These are phyloP conservation scores for Tuberolachnus salignus DNA, from an alignment of 2,888 invertebrate species.

Conservation along the genomic window DNA sequence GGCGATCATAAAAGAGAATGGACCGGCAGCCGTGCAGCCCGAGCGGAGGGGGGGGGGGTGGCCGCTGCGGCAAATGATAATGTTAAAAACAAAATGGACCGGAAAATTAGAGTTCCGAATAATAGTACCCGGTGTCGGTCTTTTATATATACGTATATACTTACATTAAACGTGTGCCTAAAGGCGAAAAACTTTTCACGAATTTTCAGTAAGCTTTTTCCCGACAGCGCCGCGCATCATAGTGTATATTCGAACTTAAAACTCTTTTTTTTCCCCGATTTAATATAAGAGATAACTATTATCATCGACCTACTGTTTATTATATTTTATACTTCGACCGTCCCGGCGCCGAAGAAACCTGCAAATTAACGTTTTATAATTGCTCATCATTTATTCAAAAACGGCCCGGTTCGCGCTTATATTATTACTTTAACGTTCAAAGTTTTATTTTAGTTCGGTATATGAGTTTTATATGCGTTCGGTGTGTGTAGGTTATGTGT, in stretches of 20 bases:
- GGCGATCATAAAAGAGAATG: constrained; percentile 53
- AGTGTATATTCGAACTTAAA: neutral
- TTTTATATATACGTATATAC: neutral
- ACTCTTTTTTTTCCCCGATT: too few species aligned
- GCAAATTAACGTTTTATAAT: constrained; percentile 7
- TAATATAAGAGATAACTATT: neutral
- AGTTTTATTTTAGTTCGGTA: neutral
- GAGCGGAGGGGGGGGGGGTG: neutral
- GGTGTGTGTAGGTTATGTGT: neutral
- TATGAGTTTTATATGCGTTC: neutral
- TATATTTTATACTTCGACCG: too few species aligned
- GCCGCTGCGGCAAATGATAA: constrained; percentile 36
- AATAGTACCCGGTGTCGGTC: constrained; percentile 9
- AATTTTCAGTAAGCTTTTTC: neutral
- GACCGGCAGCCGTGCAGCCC: neutral
- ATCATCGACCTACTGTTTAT: too few species aligned
- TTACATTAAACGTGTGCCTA: constrained; percentile 14
- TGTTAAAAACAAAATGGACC: constrained; percentile 55
- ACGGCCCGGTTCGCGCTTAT: too few species aligned
- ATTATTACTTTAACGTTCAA: neutral
- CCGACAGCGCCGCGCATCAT: neutral
- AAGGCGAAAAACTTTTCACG: constrained; percentile 38
- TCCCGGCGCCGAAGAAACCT: too few species aligned
- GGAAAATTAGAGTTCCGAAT: constrained; percentile 53
- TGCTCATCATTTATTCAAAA: constrained; percentile 6